Evolutionary conservation across 2,888 invertebrate species (phyloP).

Genomic region (Ormyrus thymus): DNA sequence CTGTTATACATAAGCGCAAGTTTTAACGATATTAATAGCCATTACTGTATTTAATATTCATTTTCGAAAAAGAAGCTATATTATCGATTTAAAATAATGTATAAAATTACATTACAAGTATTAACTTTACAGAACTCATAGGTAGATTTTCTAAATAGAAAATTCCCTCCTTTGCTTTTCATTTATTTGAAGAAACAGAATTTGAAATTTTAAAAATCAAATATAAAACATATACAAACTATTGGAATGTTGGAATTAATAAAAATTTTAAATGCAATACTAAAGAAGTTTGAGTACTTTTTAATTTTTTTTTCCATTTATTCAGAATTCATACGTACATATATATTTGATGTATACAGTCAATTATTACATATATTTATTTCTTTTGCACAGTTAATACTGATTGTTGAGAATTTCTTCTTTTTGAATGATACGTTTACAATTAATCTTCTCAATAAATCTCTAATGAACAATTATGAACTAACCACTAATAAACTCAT

Average conservation of each 20-base stretch:
- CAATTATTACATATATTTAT: slow-evolving; percentile 53
- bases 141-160: slow-evolving; percentile 19
- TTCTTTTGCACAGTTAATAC: slow-evolving; percentile 53
- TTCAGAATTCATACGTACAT: slow-evolving; percentile 50
- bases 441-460: slow-evolving; percentile 50
- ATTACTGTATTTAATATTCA: slow-evolving; percentile 19
- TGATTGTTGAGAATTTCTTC: slow-evolving; percentile 48
- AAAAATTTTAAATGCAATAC: slow-evolving; percentile 43
- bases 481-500: slow-evolving; percentile 53
- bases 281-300: slow-evolving; percentile 25
- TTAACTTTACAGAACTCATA: slow-evolving; percentile 19
- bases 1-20: slow-evolving; percentile 32
- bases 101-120: not conserved
- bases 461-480: slow-evolving; percentile 50
- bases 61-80: slow-evolving; percentile 35
- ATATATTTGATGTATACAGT: slow-evolving; percentile 52
- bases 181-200: slow-evolving; percentile 55
- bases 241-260: slow-evolving; percentile 43
- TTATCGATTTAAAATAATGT: slow-evolving; percentile 28
- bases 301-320: slow-evolving; percentile 39
- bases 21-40: slow-evolving; percentile 9
- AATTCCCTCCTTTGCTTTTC: not conserved
- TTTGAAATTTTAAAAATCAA: slow-evolving; percentile 51
- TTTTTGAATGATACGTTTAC: slow-evolving; percentile 29
- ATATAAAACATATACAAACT: slow-evolving; percentile 47